These are phyloP conservation scores for Cotesia vestalis DNA, from an alignment of 1,140 invertebrate species.

Conservation along the genomic window DNA sequence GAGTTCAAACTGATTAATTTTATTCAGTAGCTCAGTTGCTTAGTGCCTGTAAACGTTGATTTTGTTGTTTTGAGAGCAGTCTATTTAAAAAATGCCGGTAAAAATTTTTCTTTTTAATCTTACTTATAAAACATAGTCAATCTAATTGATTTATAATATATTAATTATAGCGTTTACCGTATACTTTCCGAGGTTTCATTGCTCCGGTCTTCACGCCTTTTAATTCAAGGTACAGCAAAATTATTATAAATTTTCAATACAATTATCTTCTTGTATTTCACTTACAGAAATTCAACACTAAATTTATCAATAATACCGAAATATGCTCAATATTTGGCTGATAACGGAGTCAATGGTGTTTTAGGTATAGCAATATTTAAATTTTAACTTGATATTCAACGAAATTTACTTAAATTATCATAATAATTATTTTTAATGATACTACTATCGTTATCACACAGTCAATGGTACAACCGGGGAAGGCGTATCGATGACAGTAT, in stretches of 20 bases:
- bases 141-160: no score
- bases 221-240: slow-evolving; percentile 64
- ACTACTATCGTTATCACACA: slow-evolving; percentile 47
- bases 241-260: no score
- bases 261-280: neutral
- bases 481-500: slow-evolving; percentile 74
- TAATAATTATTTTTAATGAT: no score
- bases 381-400: neutral
- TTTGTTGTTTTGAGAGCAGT: no score
- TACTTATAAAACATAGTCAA: no score
- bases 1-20: no score
- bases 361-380: slow-evolving; percentile 66
- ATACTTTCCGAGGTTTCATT: slow-evolving; percentile 68
- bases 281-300: slow-evolving; percentile 56
- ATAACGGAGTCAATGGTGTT: slow-evolving; percentile 70
- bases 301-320: slow-evolving; percentile 69
- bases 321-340: slow-evolving; percentile 72
- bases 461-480: slow-evolving; percentile 85
- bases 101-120: no score
- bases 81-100: no score
- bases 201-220: slow-evolving; percentile 76
- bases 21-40: no score
- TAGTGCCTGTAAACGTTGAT: no score
- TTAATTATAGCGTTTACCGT: slow-evolving; percentile 28
- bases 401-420: neutral